Percentiles rank a stretch among this genome's conserved stretches.
Conservation (phyloP, 1,140 invertebrate species). For the Leptopilina boulardi region DNA sequence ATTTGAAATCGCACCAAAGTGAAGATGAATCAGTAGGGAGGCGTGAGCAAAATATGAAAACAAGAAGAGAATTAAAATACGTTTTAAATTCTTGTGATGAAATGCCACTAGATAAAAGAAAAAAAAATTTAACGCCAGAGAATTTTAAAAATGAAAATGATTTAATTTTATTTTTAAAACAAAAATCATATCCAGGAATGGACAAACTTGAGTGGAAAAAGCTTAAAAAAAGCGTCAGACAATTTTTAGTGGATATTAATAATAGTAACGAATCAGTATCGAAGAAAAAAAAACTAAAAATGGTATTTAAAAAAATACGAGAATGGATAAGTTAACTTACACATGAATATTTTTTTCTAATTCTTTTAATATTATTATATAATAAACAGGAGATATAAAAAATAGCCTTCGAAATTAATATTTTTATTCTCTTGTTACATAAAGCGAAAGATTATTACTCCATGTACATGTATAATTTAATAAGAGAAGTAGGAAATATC, state of each 20-base stretch:
- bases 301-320: constrained; percentile 45
- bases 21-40: constrained; percentile 3
- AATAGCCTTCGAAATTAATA: neutral
- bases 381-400: neutral
- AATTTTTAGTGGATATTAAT: constrained; percentile 49
- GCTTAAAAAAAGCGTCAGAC: constrained; percentile 54
- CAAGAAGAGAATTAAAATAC: constrained; percentile 32
- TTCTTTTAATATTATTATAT: neutral
- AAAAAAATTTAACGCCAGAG: constrained; percentile 26
- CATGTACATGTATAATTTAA: no score
- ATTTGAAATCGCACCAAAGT: neutral
- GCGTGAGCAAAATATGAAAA: constrained; percentile 24
- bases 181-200: constrained; percentile 56
- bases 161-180: constrained; percentile 49
- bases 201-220: constrained; percentile 65
- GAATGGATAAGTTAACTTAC: constrained; percentile 44
- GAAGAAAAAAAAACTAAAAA: constrained; percentile 45
- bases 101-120: constrained; percentile 12
- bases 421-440: neutral
- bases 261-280: constrained; percentile 38
- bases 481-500: no score
- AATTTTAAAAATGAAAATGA: constrained; percentile 52
- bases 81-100: neutral
- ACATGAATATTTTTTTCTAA: no score
- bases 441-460: neutral